Percentiles rank a stretch among this genome's conserved stretches.
phyloP scores from a whole-genome alignment of 1,140 invertebrate species.

The Euwallacea fornicatus region DNA sequence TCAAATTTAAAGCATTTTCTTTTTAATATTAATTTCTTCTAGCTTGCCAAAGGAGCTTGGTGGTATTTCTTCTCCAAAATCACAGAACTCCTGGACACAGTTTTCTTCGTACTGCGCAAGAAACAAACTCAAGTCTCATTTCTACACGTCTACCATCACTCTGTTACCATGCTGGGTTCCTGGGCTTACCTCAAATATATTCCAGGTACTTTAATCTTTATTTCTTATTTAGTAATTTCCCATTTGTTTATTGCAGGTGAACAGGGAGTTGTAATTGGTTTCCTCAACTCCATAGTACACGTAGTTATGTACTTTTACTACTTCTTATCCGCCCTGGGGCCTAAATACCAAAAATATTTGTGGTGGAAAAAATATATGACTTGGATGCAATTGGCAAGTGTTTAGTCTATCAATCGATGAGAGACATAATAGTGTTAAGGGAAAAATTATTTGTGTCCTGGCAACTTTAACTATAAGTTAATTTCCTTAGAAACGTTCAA shows the following conservation, averaged over 20 bases:
- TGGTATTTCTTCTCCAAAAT: constrained; percentile 62
- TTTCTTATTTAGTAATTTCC: neutral
- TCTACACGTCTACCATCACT: constrained; percentile 72
- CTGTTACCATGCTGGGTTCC: constrained; percentile 62
- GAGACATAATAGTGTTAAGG: neutral
- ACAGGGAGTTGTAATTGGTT: constrained; percentile 62
- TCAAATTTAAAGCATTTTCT: neutral
- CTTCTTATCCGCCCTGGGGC: constrained; percentile 69
- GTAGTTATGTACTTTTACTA: constrained; percentile 79
- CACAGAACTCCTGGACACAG: constrained; percentile 67
- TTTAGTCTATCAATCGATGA: neutral
- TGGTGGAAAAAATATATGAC: constrained; percentile 87
- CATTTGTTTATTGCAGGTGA: constrained; percentile 51
- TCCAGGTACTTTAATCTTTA: constrained; percentile 46
- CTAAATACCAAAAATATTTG: constrained; percentile 68
- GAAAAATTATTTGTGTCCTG: too few relatives aligned
- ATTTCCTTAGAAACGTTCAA: neutral
- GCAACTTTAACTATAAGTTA: neutral
- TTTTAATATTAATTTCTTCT: constrained; percentile 37
- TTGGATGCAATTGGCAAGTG: constrained; percentile 68
- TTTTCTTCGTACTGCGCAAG: constrained; percentile 83
- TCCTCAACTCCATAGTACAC: constrained; percentile 74
- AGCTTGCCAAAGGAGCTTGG: constrained; percentile 56
- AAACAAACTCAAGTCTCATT: constrained; percentile 75
- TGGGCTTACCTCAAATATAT: constrained; percentile 63